phyloP scores from a whole-genome alignment of 30 jellyfish, hydroid and myxozoan genomes.

The Nemopilema nomurai region DNA sequence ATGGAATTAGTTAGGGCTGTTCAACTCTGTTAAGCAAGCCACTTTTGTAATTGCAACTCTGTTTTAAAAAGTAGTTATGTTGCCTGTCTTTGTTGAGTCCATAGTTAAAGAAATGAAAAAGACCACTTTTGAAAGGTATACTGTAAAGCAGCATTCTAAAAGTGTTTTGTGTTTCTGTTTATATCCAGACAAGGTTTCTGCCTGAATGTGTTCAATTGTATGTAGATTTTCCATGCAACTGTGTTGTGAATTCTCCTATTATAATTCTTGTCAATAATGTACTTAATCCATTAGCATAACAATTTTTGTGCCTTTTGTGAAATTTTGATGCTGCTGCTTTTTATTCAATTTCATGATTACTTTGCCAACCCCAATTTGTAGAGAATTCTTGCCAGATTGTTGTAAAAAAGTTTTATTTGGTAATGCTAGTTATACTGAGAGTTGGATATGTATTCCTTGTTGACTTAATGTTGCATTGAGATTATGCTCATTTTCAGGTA shows the following conservation, averaged over 20 bases:
- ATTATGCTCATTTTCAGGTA: too few relatives aligned
- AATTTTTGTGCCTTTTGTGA: too few relatives aligned
- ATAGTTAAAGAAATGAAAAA: too few relatives aligned
- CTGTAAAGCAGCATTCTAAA: too few relatives aligned
- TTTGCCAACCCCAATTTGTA: background rate
- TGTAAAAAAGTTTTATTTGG: background rate
- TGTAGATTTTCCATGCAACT: too few relatives aligned
- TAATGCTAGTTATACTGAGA: background rate
- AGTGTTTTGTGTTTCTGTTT: background rate
- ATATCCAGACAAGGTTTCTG: background rate
- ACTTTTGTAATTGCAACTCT: background rate
- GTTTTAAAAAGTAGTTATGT: background rate
- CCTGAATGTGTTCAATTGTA: too few relatives aligned
- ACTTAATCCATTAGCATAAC: background rate
- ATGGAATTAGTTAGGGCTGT: too few relatives aligned
- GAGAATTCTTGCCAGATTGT: background rate
- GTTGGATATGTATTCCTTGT: background rate
- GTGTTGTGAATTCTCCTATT: background rate
- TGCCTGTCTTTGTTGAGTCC: background rate
- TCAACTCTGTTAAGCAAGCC: too few relatives aligned
- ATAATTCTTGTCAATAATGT: background rate
- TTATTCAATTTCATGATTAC: too few relatives aligned
- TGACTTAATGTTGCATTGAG: background rate
- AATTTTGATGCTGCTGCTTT: too few relatives aligned
- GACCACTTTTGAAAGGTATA: background rate